phyloP scores from a whole-genome alignment of 92 coral and sea anemone species.

The Epizoanthus scotinus region DNA sequence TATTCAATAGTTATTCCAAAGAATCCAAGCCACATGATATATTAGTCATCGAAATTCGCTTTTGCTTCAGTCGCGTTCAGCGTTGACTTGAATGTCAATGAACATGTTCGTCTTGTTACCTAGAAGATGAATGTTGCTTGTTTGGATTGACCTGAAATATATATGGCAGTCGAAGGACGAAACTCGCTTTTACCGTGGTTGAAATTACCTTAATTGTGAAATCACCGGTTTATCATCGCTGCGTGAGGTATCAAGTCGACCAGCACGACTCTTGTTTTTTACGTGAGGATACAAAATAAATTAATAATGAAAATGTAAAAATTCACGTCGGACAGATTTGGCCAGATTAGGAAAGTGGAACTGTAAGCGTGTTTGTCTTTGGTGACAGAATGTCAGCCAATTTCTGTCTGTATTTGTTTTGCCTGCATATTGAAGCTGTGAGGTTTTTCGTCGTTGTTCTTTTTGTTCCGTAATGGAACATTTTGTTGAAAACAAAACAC shows the following conservation, averaged over 20 bases:
- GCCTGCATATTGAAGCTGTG: constrained; percentile 10
- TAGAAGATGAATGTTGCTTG: background rate
- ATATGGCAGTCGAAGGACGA: background rate
- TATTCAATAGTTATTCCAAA: background rate
- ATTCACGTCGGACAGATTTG: constrained; percentile 53
- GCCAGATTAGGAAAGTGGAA: constrained; percentile 51
- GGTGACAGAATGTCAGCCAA: constrained; percentile 59
- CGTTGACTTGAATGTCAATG: background rate
- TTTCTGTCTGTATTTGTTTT: constrained; percentile 46
- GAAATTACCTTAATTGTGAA: constrained; percentile 9
- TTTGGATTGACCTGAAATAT: background rate
- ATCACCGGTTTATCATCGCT: background rate
- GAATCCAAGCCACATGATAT: background rate
- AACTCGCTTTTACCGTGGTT: background rate
- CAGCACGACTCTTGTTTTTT: background rate
- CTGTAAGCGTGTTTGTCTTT: constrained; percentile 49
- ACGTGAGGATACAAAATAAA: constrained; percentile 13
- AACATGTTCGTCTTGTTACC: background rate
- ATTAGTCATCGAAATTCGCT: background rate
- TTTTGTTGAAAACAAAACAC: constrained; percentile 27
- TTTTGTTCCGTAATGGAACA: constrained; percentile 20
- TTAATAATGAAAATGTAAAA: constrained; percentile 45
- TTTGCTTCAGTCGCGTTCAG: background rate
- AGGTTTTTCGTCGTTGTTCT: constrained; percentile 12
- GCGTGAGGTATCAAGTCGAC: background rate